Conservation (phyloP, 2,113 vertebrate genomes). For the Montifringilla adamsi region DNA sequence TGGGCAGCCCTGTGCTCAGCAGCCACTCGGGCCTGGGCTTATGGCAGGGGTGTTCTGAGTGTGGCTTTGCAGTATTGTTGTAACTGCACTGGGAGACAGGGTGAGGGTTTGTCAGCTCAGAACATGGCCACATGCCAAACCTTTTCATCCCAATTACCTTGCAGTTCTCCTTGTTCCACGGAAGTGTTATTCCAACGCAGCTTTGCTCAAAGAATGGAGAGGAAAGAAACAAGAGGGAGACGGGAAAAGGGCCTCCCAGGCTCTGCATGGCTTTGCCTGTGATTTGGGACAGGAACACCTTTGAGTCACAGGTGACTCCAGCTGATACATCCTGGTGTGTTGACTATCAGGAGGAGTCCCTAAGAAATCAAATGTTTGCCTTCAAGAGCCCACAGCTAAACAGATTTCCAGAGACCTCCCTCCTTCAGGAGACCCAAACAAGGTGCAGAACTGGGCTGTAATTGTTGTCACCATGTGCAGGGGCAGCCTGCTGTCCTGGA, state of each 20-base stretch:
- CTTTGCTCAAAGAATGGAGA: slow-evolving; percentile 22
- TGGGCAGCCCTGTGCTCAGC: not conserved
- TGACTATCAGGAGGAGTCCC: not conserved
- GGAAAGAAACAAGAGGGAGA: not conserved
- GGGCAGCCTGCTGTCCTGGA: not conserved
- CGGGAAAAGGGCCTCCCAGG: not conserved
- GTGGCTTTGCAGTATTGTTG: not conserved
- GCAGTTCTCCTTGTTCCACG: not conserved
- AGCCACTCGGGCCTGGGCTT: accelerated
- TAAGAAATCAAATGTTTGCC: not conserved
- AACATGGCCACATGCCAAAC: not conserved
- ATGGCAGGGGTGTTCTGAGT: not conserved
- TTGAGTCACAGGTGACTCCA: not conserved
- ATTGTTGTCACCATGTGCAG: not conserved
- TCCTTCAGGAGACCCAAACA: not conserved
- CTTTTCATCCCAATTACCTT: not conserved
- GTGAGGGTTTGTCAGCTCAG: not conserved
- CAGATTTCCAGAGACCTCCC: not conserved
- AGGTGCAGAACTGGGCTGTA: not conserved
- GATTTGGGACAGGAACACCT: not conserved
- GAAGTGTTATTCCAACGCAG: not conserved
- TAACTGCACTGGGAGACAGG: not conserved
- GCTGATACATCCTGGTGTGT: not conserved
- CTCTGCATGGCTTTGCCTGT: not conserved
- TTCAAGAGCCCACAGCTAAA: not conserved